Evolutionary conservation across 2,888 invertebrate species (phyloP), one percentile per base, ranked within the genome.

Genomic region (Parthenolecanium corni): DNA sequence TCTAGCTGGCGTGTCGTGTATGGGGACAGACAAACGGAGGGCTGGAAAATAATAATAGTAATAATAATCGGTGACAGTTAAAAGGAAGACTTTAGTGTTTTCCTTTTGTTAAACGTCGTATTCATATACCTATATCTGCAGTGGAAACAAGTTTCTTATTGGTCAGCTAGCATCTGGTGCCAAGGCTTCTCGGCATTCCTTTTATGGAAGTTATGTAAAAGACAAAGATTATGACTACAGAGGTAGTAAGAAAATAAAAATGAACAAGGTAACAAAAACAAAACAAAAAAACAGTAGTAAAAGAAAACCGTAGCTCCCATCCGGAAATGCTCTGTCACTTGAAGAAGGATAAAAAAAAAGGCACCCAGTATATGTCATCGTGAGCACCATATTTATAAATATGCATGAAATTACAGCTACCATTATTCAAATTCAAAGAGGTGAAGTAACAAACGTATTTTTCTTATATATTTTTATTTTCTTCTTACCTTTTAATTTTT

Each of bases 261-360:
- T 31, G 18, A 31, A 25, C 12, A 51, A n/a, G 18, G 5, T 21
- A 18, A 18, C 20, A 47, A 47, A n/a, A n/a, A n/a, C n/a, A n/a
- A 51, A 23, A 51, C 6, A 18, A 21, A 23, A 51, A 23, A 18
- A 42, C n/a, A 24, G 31, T n/a, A 24, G 25, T 24, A 57, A 49
- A 47, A 47, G 21, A 61, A 49, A 51, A 51, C 5, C 49, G 24
- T 51, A 61, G 49, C 61, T 61, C 61, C 61, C 51, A 38, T 61
- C 61, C 61, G 61, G 61, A 61, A 61, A 51, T 47, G 51, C 47
- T 36, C 61, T 61, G 61, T 61, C 61, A 61, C 61, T 61, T 61
- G n/a, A 52, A 49, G 23, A 23, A 21, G 51, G 23, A n/a, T n/a
- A 42, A 3, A 23, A 31, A 38, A 54, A 40, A 40, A 40, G 40